phyloP scores from a whole-genome alignment of 1,140 invertebrate genomes.

The Listronotus bonariensis region DNA sequence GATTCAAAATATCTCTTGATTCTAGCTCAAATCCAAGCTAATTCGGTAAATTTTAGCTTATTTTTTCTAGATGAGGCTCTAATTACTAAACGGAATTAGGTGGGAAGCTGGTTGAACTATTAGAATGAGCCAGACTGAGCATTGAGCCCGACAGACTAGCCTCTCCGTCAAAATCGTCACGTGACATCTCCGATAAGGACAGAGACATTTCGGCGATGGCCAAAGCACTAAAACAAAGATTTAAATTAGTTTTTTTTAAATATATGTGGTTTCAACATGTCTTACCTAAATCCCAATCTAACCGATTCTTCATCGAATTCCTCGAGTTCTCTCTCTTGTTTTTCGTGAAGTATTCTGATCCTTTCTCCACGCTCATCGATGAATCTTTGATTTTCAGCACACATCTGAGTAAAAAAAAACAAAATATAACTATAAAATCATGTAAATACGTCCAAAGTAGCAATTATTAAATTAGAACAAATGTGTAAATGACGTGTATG shows the following conservation, averaged over 20 bases:
- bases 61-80: no score
- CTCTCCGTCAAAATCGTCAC: conserved; percentile 86
- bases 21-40: neutral
- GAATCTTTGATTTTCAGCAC: conserved; percentile 88
- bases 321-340: conserved; percentile 87
- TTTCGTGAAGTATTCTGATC: conserved; percentile 84
- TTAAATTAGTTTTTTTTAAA: neutral
- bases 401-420: conserved; percentile 69
- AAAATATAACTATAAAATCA: no score
- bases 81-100: conserved; percentile 70
- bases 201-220: conserved; percentile 88
- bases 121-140: conserved; percentile 91
- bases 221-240: conserved; percentile 56
- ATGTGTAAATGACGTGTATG: no score
- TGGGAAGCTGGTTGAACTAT: conserved; percentile 87
- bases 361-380: conserved; percentile 86
- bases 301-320: conserved; percentile 94
- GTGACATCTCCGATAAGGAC: conserved; percentile 86
- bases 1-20: neutral
- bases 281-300: conserved; percentile 86
- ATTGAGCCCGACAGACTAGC: conserved; percentile 90
- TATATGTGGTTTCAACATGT: conserved; percentile 3
- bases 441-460: no score
- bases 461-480: no score
- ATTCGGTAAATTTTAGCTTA: neutral